These are phyloP conservation scores for Uloborus diversus DNA, from an alignment of 1,140 invertebrate genomes.

Conservation along the genomic window DNA sequence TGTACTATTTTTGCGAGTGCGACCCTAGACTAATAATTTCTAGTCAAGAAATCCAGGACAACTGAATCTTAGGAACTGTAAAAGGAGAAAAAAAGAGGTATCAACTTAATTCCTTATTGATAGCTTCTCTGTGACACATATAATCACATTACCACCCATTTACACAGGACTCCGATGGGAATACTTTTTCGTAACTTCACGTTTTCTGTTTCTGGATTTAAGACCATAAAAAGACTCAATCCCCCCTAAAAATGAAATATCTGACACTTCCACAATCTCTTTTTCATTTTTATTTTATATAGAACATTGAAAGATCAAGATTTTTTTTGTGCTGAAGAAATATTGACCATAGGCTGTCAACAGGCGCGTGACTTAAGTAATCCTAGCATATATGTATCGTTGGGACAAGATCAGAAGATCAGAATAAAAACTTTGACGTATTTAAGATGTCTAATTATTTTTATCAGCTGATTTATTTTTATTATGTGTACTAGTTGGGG, in stretches of 20 bases:
- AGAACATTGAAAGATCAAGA: not conserved
- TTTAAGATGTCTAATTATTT: too few species aligned
- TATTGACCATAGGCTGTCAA: not conserved
- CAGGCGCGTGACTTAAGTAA: not conserved
- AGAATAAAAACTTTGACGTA: too few species aligned
- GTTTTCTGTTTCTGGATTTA: not conserved
- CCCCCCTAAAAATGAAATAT: not conserved
- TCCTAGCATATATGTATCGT: not conserved
- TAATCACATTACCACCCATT: not conserved
- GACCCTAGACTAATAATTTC: too few species aligned
- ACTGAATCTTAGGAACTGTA: not conserved
- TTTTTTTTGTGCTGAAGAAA: not conserved
- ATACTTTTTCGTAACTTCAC: not conserved
- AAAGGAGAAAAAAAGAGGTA: not conserved
- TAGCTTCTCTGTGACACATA: not conserved
- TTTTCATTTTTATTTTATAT: not conserved
- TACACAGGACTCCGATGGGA: not conserved
- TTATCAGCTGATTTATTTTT: too few species aligned
- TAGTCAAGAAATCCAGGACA: too few species aligned
- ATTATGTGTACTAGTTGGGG: too few species aligned
- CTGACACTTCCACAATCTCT: not conserved
- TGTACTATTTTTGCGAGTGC: too few species aligned
- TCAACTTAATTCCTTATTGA: not conserved
- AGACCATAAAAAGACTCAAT: not conserved
- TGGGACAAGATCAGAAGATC: not conserved